These are phyloP conservation scores for Sitophilus oryzae DNA, from an alignment of 1,140 invertebrate species.

Conservation along the genomic window DNA sequence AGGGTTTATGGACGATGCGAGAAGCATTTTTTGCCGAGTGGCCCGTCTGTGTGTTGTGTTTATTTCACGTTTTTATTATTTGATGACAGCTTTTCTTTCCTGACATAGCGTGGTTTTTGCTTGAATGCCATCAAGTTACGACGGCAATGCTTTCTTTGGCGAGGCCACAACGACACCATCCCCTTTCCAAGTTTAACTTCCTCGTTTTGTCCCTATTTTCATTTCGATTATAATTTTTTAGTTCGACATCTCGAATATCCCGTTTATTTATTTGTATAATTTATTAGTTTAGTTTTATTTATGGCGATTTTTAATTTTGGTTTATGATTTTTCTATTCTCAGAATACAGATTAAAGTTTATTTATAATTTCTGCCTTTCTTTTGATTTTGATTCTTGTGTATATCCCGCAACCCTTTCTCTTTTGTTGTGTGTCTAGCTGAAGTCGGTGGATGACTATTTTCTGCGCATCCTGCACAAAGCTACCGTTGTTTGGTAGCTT, in stretches of 20 bases:
- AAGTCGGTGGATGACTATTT: slow-evolving; percentile 23
- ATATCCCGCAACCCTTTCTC: too few species aligned
- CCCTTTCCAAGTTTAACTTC: background rate
- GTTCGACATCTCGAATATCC: slow-evolving; percentile 12
- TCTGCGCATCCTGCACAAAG: slow-evolving; percentile 33
- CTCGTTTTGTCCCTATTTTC: slow-evolving; percentile 16
- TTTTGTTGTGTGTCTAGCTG: slow-evolving; percentile 36
- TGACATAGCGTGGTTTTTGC: slow-evolving; percentile 38
- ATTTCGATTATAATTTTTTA: slow-evolving; percentile 23
- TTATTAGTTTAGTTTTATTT: slow-evolving; percentile 34
- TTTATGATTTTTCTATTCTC: slow-evolving; percentile 26
- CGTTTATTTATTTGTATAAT: slow-evolving; percentile 29
- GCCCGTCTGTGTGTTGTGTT: slow-evolving; percentile 38
- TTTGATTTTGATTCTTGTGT: slow-evolving; percentile 24
- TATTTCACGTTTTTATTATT: slow-evolving; percentile 36
- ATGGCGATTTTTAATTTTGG: slow-evolving; percentile 29
- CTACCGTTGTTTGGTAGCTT: slow-evolving; percentile 14
- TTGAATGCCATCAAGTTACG: slow-evolving; percentile 32
- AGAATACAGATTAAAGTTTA: slow-evolving; percentile 34
- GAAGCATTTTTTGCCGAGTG: slow-evolving; percentile 4
- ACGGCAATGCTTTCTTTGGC: slow-evolving; percentile 37
- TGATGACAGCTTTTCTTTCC: slow-evolving; percentile 28
- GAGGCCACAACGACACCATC: slow-evolving; percentile 36
- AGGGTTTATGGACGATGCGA: too few species aligned
- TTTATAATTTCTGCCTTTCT: slow-evolving; percentile 31